phyloP scores from a whole-genome alignment of 2,888 invertebrate genomes.

The Cephus nigrinus region DNA sequence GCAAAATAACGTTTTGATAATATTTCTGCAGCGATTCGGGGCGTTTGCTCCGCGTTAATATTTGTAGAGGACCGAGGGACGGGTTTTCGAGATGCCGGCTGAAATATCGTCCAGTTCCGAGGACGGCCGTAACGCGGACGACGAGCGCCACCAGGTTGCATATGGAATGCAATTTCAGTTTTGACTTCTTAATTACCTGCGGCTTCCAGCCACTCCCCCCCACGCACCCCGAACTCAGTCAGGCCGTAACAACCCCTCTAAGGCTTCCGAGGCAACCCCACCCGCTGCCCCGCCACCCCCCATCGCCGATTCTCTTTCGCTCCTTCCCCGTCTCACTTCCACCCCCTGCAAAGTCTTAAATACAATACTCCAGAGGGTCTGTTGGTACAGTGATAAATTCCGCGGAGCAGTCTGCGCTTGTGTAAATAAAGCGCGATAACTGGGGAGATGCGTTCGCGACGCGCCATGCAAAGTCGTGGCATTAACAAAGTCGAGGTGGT shows the following conservation, averaged over 20 bases:
- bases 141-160: not conserved
- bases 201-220: not conserved
- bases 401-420: not conserved
- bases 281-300: not conserved
- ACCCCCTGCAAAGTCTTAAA: not conserved
- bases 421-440: conserved; percentile 6
- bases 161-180: conserved; percentile 7
- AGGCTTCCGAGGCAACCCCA: not conserved
- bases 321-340: not conserved
- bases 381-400: conserved; percentile 6
- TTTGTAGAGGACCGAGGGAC: not conserved
- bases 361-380: not conserved
- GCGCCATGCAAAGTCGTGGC: not conserved
- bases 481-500: not conserved
- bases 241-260: not conserved
- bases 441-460: not conserved
- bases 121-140: not conserved
- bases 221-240: not conserved
- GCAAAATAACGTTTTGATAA: not conserved
- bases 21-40: not conserved
- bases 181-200: conserved; percentile 8
- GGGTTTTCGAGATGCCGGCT: not conserved
- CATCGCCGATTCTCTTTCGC: not conserved
- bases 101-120: not conserved
- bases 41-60: conserved; percentile 2